Conservation (phyloP, 2,797 vertebrate species). For the Periophthalmus magnuspinnatus region DNA sequence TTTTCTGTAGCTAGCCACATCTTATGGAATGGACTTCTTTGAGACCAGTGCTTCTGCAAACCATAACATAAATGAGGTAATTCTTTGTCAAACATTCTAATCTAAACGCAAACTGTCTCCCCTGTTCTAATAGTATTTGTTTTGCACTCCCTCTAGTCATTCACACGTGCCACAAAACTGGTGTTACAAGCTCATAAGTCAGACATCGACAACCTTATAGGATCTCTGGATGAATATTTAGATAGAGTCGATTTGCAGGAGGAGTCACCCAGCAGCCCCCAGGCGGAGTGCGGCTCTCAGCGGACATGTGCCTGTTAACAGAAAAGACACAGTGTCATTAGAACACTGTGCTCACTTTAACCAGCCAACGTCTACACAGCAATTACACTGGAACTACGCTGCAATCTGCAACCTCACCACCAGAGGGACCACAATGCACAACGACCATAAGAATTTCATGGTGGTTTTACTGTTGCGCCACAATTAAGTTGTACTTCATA, state of each 20-base stretch:
- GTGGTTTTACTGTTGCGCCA: neutral
- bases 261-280: conserved; percentile 65
- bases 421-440: conserved; percentile 29
- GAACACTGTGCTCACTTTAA: neutral
- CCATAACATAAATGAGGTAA: conserved; percentile 85
- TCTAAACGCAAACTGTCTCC: neutral
- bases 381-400: neutral
- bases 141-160: conserved; percentile 75
- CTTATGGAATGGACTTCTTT: conserved; percentile 91
- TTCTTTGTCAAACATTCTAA: neutral
- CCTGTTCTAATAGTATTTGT: neutral
- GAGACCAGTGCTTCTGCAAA: conserved; percentile 90
- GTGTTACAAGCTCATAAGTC: conserved; percentile 89
- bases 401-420: conserved; percentile 38
- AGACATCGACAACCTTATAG: conserved; percentile 80
- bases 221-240: conserved; percentile 72
- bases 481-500: neutral
- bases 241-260: conserved; percentile 77
- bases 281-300: conserved; percentile 54
- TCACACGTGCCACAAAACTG: conserved; percentile 86
- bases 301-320: conserved; percentile 86
- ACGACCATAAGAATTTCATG: conserved; percentile 3
- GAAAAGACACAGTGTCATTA: neutral
- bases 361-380: neutral
- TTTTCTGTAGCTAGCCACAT: conserved; percentile 82